Conservation (phyloP, 64 coral and sea anemone genomes). For the Montipora efflorescens region DNA sequence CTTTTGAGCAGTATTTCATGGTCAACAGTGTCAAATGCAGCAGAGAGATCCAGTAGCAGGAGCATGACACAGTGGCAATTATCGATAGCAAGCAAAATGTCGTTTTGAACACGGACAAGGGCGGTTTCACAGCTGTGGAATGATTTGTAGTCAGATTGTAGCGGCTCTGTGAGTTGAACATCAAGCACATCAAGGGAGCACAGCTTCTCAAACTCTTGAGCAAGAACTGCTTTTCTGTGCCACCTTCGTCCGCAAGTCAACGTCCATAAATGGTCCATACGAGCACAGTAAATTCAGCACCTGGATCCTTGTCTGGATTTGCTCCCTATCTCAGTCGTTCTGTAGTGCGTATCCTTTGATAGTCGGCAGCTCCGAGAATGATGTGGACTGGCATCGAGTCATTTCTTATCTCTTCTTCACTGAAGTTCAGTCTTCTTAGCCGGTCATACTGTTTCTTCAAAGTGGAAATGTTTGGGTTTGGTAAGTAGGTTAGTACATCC, state of each 20-base stretch:
- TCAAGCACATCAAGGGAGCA: conserved; percentile 61
- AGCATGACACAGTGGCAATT: no score
- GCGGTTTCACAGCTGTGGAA: no score
- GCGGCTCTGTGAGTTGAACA: no score
- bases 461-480: conserved; percentile 15
- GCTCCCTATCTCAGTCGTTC: conserved; percentile 30
- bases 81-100: no score
- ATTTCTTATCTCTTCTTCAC: conserved; percentile 32
- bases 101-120: no score
- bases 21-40: no score
- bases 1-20: no score
- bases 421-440: conserved; percentile 20
- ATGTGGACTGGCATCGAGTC: conserved; percentile 41
- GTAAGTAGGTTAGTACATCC: conserved; percentile 32
- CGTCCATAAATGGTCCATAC: conserved; percentile 62
- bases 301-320: conserved; percentile 65
- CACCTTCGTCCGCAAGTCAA: background rate
- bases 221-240: conserved; percentile 71
- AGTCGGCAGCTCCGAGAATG: conserved; percentile 57
- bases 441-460: conserved; percentile 44
- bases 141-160: no score
- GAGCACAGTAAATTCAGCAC: conserved; percentile 62
- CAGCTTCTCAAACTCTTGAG: conserved; percentile 77
- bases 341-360: conserved; percentile 30
- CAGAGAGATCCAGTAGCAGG: no score